Conservation (phyloP, 2,888 invertebrate species). For the Boloria euphrosyne region DNA sequence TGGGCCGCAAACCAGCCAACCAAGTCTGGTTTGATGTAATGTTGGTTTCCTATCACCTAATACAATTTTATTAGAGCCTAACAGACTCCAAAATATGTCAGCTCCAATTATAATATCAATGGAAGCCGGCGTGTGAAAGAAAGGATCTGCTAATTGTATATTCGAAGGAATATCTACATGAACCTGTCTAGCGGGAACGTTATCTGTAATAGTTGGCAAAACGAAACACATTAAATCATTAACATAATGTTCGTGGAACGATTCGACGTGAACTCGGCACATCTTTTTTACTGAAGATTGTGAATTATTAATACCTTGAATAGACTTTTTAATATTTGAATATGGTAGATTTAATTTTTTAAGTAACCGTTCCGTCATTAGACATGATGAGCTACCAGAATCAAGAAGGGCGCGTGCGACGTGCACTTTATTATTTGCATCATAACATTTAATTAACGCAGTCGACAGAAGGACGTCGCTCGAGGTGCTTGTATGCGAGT, state of each 20-base stretch:
- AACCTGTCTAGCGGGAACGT: background rate
- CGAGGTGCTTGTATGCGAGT: background rate
- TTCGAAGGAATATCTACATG: background rate
- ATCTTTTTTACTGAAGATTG: no score
- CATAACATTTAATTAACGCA: slow-evolving; percentile 11
- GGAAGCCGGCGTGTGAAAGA: background rate
- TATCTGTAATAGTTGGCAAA: no score
- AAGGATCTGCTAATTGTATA: background rate
- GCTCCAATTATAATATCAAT: background rate
- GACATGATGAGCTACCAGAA: no score
- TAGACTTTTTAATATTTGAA: background rate
- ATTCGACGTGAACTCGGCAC: no score
- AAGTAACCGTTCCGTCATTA: no score
- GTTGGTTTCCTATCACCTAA: slow-evolving; percentile 8
- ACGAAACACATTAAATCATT: no score
- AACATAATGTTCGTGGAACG: no score
- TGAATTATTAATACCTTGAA: no score
- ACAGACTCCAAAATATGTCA: slow-evolving; percentile 8
- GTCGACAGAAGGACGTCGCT: slow-evolving; percentile 8
- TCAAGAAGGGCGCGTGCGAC: no score
- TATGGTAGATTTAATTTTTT: no score
- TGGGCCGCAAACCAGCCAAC: background rate
- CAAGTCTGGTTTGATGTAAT: slow-evolving; percentile 7
- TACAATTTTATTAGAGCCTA: background rate
- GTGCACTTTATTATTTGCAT: no score